These are phyloP conservation scores for Conger conger DNA, from an alignment of 2,113 vertebrate genomes.

Conservation along the genomic window DNA sequence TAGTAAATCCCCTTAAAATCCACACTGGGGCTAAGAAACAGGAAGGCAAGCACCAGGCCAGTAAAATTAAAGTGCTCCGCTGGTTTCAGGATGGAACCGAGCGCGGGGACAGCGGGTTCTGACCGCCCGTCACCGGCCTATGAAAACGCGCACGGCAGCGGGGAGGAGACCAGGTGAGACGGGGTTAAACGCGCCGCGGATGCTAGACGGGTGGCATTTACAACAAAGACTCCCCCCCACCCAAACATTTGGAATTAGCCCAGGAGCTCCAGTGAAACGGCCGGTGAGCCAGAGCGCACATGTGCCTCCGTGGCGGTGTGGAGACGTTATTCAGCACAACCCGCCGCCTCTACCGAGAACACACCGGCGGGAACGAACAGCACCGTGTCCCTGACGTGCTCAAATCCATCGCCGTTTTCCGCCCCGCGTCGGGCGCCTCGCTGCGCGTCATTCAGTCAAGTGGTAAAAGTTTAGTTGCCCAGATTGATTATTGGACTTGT, in stretches of 20 bases:
- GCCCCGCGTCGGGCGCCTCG: conserved; percentile 34
- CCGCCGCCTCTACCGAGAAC: conserved; percentile 43
- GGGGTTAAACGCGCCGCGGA: background rate
- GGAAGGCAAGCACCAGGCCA: background rate
- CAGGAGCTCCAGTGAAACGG: background rate
- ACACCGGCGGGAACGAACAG: conserved; percentile 46
- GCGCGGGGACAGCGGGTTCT: background rate
- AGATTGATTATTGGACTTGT: conserved; percentile 3
- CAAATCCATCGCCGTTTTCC: conserved; percentile 42
- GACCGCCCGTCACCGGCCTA: background rate
- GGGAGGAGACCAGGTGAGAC: background rate
- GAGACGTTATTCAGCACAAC: conserved; percentile 14
- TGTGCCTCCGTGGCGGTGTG: conserved; percentile 35
- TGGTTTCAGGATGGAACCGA: background rate
- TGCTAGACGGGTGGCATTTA: background rate
- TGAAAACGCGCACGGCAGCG: background rate
- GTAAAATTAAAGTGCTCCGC: background rate
- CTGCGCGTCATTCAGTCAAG: conserved; percentile 58
- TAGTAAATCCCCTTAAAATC: background rate
- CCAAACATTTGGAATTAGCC: background rate
- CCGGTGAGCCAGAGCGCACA: background rate
- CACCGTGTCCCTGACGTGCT: conserved; percentile 34
- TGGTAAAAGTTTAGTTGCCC: conserved; percentile 47
- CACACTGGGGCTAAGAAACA: background rate
- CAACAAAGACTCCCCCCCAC: background rate